These are phyloP conservation scores for Meloidogyne hapla DNA, from an alignment of 1,140 invertebrate species.

Conservation along the genomic window DNA sequence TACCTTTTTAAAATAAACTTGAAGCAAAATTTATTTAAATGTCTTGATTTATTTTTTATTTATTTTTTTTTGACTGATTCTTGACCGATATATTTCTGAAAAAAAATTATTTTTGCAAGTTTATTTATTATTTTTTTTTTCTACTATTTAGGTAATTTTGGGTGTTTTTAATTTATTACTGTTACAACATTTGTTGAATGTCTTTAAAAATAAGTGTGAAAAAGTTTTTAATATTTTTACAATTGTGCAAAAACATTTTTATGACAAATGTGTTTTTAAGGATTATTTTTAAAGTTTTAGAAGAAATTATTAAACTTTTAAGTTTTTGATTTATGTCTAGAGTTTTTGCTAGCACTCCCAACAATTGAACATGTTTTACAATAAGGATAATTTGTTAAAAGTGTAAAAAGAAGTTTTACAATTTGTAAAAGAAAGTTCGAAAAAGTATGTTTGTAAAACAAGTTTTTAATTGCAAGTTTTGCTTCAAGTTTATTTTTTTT, in stretches of 20 bases:
- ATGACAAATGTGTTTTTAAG: background rate
- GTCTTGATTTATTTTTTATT: background rate
- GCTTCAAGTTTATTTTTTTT: background rate
- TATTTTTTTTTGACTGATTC: background rate
- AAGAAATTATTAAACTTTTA: background rate
- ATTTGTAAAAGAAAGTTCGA: background rate
- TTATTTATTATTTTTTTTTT: background rate
- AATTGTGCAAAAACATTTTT: conserved; percentile 7
- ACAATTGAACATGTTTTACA: too few species aligned
- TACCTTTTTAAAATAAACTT: too few species aligned
- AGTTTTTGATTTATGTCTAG: background rate
- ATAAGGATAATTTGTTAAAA: too few species aligned
- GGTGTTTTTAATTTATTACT: too few species aligned
- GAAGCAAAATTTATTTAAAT: background rate
- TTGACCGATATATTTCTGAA: background rate
- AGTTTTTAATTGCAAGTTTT: too few species aligned
- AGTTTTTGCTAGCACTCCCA: too few species aligned
- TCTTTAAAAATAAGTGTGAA: background rate
- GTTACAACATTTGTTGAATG: background rate
- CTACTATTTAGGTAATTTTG: background rate
- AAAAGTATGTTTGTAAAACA: too few species aligned
- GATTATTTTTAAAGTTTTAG: background rate
- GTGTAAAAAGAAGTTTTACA: too few species aligned
- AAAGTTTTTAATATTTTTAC: background rate
- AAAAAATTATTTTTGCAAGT: too few species aligned